phyloP scores from a whole-genome alignment of 2,113 vertebrate species.

The Thryonomys swinderianus region DNA sequence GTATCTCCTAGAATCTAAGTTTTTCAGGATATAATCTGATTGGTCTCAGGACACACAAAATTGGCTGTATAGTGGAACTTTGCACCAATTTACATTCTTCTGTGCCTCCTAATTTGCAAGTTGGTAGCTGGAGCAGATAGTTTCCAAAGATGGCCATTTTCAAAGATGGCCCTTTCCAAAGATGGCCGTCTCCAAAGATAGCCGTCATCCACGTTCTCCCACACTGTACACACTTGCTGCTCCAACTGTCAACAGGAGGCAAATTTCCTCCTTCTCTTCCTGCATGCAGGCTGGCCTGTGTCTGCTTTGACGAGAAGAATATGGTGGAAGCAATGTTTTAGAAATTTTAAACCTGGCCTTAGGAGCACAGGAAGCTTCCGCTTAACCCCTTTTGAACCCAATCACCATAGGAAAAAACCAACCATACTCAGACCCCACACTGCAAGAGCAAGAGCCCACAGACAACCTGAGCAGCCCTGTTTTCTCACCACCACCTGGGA shows the following conservation, averaged over 20 bases:
- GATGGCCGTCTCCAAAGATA: background rate
- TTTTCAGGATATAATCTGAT: background rate
- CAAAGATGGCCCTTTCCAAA: background rate
- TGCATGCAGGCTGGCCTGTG: background rate
- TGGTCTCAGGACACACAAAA: background rate
- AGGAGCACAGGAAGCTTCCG: background rate
- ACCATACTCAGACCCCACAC: background rate
- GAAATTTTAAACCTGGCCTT: background rate
- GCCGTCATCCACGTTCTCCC: background rate
- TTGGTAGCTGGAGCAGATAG: background rate
- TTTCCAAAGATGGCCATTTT: background rate
- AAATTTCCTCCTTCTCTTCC: background rate
- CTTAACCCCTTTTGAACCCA: background rate
- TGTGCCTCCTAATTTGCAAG: background rate
- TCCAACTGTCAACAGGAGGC: background rate
- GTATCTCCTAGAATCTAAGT: background rate
- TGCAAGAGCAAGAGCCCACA: background rate
- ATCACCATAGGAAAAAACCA: background rate
- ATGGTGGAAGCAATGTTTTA: background rate
- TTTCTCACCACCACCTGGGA: background rate
- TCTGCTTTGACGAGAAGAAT: slow-evolving; percentile 4
- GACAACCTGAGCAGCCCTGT: background rate
- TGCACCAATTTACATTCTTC: background rate
- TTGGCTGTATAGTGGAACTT: background rate
- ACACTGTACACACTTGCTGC: background rate